Conservation (phyloP, 1,140 invertebrate genomes). For the Homalodisca vitripennis region DNA sequence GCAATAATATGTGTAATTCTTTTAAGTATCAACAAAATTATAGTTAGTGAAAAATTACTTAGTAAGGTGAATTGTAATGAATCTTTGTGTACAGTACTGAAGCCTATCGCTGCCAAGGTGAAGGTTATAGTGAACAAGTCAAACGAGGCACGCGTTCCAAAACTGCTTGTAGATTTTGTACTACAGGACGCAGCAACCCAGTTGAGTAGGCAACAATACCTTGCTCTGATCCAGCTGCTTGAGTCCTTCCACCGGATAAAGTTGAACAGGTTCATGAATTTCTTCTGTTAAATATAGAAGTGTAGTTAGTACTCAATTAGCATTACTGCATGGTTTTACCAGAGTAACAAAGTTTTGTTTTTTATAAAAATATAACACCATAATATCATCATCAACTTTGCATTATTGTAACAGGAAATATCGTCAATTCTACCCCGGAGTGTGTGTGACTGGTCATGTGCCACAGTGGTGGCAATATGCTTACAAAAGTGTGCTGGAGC, state of each 20-base stretch:
- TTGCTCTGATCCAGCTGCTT: slow-evolving; percentile 63
- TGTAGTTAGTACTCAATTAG: no score
- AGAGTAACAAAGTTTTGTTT: no score
- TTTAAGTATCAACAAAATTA: no score
- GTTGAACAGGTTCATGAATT: slow-evolving; percentile 62
- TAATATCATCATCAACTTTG: no score
- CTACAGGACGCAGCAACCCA: slow-evolving; percentile 75
- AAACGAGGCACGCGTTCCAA: slow-evolving; percentile 66
- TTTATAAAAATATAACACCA: no score
- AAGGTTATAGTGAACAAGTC: slow-evolving; percentile 77
- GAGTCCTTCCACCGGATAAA: slow-evolving; percentile 67
- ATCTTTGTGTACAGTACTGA: slow-evolving; percentile 65
- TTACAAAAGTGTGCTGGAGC: slow-evolving; percentile 67
- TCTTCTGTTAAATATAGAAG: slow-evolving; percentile 2
- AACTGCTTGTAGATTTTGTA: slow-evolving; percentile 71
- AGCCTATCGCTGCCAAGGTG: slow-evolving; percentile 75
- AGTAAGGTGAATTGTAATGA: no score
- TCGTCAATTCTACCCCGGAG: slow-evolving; percentile 52
- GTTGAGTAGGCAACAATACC: slow-evolving; percentile 69
- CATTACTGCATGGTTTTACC: no score
- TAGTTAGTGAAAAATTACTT: no score
- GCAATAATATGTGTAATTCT: no score
- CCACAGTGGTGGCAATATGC: slow-evolving; percentile 76
- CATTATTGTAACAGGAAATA: slow-evolving; percentile 60
- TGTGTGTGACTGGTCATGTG: slow-evolving; percentile 48